Base-by-base conservation (phyloP, 2,113 vertebrate species). In the Trichomycterus rosablanca region DNA sequence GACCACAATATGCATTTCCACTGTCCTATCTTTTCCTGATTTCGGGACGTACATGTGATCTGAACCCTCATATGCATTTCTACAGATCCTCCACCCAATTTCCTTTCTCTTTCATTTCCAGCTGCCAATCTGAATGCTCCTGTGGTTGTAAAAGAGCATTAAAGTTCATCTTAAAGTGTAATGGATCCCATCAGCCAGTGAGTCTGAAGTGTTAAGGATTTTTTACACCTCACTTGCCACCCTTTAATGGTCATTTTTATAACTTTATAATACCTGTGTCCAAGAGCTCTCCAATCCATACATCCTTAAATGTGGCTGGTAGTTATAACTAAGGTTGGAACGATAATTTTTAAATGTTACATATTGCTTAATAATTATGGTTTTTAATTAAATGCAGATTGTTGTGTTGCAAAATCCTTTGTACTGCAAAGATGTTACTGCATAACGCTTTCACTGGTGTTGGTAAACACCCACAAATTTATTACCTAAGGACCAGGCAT, bases 151-250 rank as follows among this genome's bases (percentile, higher is more conserved):
- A 66, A 82, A 82, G 79, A 78, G 81, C 80, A 82, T 86, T 84
- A 80, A 80, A 81, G 78, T 80, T 83, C 55, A 87, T 86, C 84
- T 65, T 76, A 67, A 80, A 78, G 76, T 79, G 79, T 84, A 86
- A 89, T 85, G 80, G 80, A 76, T 78, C 80, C 80, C 81, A 87
- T 87, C 87, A 82, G 79, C 85, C 82, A 82, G 80, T 83, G 76
- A 81, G 84, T 76, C 79, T 44, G 75, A 72, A 76, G 78, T 76
- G 75, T 78, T 79, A 82, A 70, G 78, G 18, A 61, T 63, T 72
- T 9, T 73, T 70, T 68, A 73, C 52, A 72, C 82, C 59, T 73
- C 77, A 74, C 57, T 3, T 65, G 78, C 19, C 58, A 1, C 53
- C 23, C 74, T 77, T 84, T 84, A 76, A 85, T 84, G 76, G 55